Evolutionary conservation across 2,888 invertebrate species (phyloP), one percentile per base, ranked within the genome.

Genomic region (Melinaea marsaeus): DNA sequence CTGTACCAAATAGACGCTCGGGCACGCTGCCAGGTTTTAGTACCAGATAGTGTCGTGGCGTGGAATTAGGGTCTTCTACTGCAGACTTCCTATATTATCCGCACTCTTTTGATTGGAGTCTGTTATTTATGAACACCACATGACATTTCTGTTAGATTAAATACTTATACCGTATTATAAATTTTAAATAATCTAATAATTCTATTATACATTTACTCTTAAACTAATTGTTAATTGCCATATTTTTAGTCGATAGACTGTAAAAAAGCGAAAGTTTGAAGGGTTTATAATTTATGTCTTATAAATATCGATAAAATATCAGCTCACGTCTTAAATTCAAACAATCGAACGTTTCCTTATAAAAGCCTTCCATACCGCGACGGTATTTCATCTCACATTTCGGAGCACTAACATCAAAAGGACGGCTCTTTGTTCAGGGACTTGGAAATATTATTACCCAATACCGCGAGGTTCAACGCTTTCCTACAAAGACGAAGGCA

Each of bases 391-490:
- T 74, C 74, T 76, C 74, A 78, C 79, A 80, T 80, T 79, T 73
- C 75, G 70, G 75, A 72, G 76, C 77, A 74, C 74, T 75, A 74
- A 75, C 79, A 79, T 80, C 79, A 83, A 82, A 79, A 75, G 51
- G 51, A 51, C 75, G 73, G 80, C 72, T 75, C 81, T 84, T 84
- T 85, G 85, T 81, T 83, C 86, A 86, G 74, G 72, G 81, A 80
- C 76, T 84, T 79, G 84, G 84, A 86, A 87, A 86, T 87, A 81
- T 83, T 86, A 86, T 86, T 84, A 83, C 81, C 77, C 79, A 80
- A 83, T 84, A 83, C 77, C 72, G 75, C 78, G 77, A 79, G 81
- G 80, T 79, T 77, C 75, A 71, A 72, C 72, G 75, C 76, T 70
- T 69, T 69, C 66, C 60, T 65, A 78, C 79, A 82, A 80, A 80